phyloP scores from a whole-genome alignment of 2,797 vertebrate genomes.

The Sebastiscus albofasciatus region DNA sequence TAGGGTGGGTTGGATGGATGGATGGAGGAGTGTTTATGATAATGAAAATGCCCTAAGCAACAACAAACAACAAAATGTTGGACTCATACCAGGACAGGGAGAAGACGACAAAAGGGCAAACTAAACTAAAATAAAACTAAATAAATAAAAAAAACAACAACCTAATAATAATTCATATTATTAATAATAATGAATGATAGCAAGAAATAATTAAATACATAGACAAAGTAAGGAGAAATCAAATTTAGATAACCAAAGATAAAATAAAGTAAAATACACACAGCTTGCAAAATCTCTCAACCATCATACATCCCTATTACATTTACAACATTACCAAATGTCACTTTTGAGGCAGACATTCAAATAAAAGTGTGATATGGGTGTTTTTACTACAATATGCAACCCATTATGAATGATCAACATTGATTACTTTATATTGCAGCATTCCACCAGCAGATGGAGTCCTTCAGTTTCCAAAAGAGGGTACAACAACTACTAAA shows the following conservation, averaged over 20 bases:
- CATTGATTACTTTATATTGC: background rate
- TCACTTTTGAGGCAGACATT: background rate
- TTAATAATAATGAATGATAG: no score
- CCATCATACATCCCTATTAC: background rate
- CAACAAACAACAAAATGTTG: background rate
- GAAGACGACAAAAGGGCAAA: no score
- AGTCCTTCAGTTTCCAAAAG: constrained; percentile 12
- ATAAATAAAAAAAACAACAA: no score
- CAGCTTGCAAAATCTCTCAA: background rate
- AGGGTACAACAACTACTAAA: background rate
- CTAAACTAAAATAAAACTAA: no score
- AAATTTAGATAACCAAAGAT: no score
- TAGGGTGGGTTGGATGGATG: no score
- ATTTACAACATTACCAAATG: background rate
- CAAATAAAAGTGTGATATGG: background rate
- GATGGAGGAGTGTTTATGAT: no score
- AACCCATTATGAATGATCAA: background rate
- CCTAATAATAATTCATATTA: no score
- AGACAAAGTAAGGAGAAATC: no score
- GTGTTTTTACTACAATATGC: background rate
- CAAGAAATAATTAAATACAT: no score
- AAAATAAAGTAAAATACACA: background rate
- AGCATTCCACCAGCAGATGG: constrained; percentile 61
- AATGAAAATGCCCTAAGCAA: no score
- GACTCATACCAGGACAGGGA: no score